Evolutionary conservation across 2,113 vertebrate species (phyloP).

Genomic region (Furnarius figulus): DNA sequence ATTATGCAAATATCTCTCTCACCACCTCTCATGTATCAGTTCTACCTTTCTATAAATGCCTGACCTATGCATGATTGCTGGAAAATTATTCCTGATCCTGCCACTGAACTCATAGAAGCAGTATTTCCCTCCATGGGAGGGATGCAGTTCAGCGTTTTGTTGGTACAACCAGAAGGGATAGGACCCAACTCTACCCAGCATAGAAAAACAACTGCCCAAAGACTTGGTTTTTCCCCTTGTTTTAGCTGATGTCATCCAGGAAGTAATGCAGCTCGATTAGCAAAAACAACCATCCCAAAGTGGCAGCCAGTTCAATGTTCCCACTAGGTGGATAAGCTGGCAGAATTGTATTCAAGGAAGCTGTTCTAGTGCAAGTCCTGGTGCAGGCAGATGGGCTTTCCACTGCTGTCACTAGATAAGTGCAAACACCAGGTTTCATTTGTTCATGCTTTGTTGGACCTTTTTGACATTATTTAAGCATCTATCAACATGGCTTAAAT

Average conservation of each 20-base stretch:
- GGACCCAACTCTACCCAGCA: neutral
- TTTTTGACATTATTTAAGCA: neutral
- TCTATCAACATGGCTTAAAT: neutral
- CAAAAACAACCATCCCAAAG: fast-evolving
- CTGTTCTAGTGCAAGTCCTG: neutral
- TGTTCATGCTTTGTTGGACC: neutral
- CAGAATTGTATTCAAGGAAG: neutral
- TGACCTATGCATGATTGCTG: neutral
- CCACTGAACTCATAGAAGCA: neutral
- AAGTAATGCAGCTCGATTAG: neutral
- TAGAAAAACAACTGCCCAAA: neutral
- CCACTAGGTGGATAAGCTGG: neutral
- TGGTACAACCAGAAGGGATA: neutral
- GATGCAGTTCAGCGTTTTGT: neutral
- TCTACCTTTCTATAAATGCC: neutral
- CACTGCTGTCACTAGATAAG: neutral
- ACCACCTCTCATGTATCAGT: neutral
- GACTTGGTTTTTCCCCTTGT: neutral
- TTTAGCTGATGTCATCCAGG: neutral
- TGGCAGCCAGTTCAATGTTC: neutral
- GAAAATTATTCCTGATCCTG: neutral
- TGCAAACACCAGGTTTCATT: neutral
- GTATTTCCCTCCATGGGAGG: fast-evolving
- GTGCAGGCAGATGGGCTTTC: neutral
- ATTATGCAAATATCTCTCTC: neutral